Base-by-base conservation (phyloP, 1,140 invertebrate genomes). In the Penaeus vannamei region DNA sequence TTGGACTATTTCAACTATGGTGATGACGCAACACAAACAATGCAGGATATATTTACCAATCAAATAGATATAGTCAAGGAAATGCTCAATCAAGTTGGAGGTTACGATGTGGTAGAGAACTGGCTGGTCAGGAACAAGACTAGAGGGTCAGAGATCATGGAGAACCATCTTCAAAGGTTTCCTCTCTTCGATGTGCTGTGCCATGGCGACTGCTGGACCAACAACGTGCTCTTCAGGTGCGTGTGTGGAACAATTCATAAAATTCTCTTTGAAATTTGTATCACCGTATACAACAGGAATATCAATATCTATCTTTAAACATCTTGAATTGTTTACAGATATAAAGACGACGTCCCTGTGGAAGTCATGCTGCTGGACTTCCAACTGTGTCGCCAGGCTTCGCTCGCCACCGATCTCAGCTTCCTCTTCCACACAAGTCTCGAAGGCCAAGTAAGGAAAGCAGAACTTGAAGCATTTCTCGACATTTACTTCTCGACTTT, bases 291-390 rank as follows among this genome's bases (percentile, higher is more conserved):
- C 36, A 42, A 42, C 8, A 42, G 8, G 36, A 42, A 0, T 42
- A 42, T 42, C 8, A 42, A 4, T 42, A 42, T 42, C 36, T 42
- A 42, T 7, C 36, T 42, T 7, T 42, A 42, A 42, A 7, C 1
- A 7, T 42, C 36, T 42, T 42, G 36, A 42, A 42, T 42, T 42
- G 8, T 76, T 76, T 36, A 14, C 59, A 84, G 82, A 66, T 84
- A 84, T n/a, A n/a, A 84, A 22, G 82, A 84, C 8, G 42, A 36
- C 10, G 82, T 23, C 64, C 82, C 82, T 7, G 82, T 60, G 20
- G 59, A 84, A 26, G 82, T 84, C 5, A 62, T 84, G 59, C n/a
- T 84, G 7, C 46, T 84, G 29, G 82, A 84, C 82, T 26, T 84
- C 3, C 82, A 84, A 26, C 32, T 84, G 22, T 42, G 64, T 20